Conservation (phyloP, 2,797 vertebrate species). For the Squalus acanthias region DNA sequence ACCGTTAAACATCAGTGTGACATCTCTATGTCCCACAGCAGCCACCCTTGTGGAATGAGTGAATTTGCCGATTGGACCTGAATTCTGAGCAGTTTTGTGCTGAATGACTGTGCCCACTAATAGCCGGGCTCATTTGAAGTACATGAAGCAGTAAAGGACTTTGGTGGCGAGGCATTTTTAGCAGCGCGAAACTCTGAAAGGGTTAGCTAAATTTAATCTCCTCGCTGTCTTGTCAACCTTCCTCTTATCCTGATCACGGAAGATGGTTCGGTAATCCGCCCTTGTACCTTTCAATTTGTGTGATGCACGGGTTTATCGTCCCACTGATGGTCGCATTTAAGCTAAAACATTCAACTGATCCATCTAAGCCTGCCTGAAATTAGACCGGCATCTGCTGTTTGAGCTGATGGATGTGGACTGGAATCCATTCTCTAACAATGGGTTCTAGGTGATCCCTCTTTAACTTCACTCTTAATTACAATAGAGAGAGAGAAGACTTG, state of each 20-base stretch:
- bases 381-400: neutral
- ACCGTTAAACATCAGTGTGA: neutral
- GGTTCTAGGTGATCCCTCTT: neutral
- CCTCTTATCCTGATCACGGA: neutral
- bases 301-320: neutral
- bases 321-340: neutral
- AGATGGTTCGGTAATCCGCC: neutral
- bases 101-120: neutral
- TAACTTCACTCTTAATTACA: no score
- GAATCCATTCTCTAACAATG: neutral
- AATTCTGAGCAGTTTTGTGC: neutral
- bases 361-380: neutral
- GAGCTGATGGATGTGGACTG: neutral
- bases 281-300: conserved; percentile 19
- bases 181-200: neutral
- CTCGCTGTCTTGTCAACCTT: neutral
- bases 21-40: neutral
- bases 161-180: neutral
- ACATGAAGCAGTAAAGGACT: neutral
- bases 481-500: neutral
- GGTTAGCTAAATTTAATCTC: neutral
- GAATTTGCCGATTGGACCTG: neutral
- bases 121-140: neutral
- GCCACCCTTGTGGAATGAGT: neutral
- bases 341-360: neutral